Percentiles rank a stretch among this genome's conserved stretches.
Conservation (phyloP, 2,888 invertebrate genomes). For the Merodon equestris region DNA sequence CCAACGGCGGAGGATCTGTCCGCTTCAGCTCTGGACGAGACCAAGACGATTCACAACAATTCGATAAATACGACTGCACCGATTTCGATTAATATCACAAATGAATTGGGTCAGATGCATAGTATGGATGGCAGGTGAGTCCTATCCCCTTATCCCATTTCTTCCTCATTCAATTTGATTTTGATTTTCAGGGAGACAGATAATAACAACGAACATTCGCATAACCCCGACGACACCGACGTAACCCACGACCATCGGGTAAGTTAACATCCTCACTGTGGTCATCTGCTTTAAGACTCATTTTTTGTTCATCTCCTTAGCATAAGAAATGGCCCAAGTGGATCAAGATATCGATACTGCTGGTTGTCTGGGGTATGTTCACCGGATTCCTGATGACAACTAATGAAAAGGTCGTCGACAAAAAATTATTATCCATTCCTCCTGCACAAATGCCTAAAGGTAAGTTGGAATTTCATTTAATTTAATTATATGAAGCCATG, state of each 20-base stretch:
- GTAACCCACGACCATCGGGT: conserved; percentile 57
- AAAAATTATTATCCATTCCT: conserved; percentile 83
- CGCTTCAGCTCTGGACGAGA: conserved; percentile 71
- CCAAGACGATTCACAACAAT: conserved; percentile 53
- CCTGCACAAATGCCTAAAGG: conserved; percentile 79
- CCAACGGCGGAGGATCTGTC: conserved; percentile 74
- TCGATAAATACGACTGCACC: conserved; percentile 67
- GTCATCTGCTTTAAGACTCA: not conserved
- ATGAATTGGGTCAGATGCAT: conserved; percentile 77
- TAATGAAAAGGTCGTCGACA: conserved; percentile 82
- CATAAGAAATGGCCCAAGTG: conserved; percentile 75
- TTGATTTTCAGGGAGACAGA: conserved; percentile 73
- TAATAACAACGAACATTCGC: conserved; percentile 73
- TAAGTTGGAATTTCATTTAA: conserved; percentile 14
- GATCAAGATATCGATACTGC: conserved; percentile 80
- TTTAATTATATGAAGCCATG: not conserved
- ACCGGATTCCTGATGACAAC: conserved; percentile 85
- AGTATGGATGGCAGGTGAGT: conserved; percentile 75
- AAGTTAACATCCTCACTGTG: not conserved
- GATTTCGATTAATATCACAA: conserved; percentile 78
- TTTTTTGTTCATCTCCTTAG: conserved; percentile 62
- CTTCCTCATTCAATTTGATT: not conserved
- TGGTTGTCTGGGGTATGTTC: conserved; percentile 84
- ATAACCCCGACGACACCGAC: conserved; percentile 73
- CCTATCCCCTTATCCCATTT: not conserved